Conservation (phyloP, 2,113 vertebrate species). For the Murina feae region DNA sequence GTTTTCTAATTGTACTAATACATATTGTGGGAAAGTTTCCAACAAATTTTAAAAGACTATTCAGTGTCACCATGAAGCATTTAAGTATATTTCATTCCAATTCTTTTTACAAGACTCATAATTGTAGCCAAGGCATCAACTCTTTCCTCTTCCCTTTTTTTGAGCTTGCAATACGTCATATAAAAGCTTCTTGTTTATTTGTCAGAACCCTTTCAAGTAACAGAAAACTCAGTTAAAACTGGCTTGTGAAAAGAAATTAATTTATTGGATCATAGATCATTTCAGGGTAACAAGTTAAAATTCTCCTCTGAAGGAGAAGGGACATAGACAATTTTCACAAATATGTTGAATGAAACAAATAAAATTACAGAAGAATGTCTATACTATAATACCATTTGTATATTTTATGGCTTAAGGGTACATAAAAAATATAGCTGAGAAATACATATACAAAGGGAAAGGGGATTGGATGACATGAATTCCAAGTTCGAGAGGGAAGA, state of each 20-base stretch:
- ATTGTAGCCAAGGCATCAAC: background rate
- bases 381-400: background rate
- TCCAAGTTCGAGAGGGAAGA: background rate
- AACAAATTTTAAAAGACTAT: background rate
- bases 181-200: background rate
- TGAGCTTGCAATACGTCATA: background rate
- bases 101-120: background rate
- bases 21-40: conserved; percentile 24
- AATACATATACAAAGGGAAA: background rate
- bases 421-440: background rate
- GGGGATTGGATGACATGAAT: background rate
- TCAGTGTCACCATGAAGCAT: background rate
- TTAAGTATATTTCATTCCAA: background rate
- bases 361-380: background rate
- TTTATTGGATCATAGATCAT: background rate
- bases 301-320: background rate
- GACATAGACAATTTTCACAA: background rate
- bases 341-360: background rate
- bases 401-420: background rate
- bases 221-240: background rate
- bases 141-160: background rate
- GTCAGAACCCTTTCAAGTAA: background rate
- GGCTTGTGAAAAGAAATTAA: background rate
- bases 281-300: background rate
- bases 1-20: conserved; percentile 13